These are phyloP conservation scores for Asbolus verrucosus DNA, from an alignment of 1,140 invertebrate species.

Conservation along the genomic window DNA sequence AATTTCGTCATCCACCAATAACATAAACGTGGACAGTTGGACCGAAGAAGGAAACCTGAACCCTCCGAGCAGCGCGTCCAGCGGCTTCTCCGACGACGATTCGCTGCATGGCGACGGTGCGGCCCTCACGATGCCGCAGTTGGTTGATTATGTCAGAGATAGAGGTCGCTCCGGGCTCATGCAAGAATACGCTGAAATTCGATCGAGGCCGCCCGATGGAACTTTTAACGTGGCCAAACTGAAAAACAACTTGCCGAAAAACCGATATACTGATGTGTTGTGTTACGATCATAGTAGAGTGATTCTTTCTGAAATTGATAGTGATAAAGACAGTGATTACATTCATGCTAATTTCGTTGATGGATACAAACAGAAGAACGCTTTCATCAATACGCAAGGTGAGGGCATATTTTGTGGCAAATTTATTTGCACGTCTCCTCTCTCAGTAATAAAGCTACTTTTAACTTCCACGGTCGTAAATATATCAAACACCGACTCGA, in stretches of 20 bases:
- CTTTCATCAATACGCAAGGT: conserved; percentile 98
- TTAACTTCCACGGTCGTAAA: too few relatives aligned
- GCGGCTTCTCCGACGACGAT: conserved; percentile 90
- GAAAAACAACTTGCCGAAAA: conserved; percentile 88
- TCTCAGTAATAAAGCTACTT: too few relatives aligned
- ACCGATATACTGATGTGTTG: conserved; percentile 95
- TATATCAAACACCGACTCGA: too few relatives aligned
- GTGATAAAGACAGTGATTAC: conserved; percentile 88
- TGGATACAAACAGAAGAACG: conserved; percentile 97
- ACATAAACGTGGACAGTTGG: conserved; percentile 60
- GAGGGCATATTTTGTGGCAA: too few relatives aligned
- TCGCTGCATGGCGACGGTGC: conserved; percentile 78
- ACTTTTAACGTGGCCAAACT: conserved; percentile 85
- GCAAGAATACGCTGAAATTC: conserved; percentile 88
- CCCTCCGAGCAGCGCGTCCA: conserved; percentile 82
- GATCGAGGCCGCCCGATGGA: conserved; percentile 83
- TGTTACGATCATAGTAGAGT: conserved; percentile 97
- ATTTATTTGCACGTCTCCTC: too few relatives aligned
- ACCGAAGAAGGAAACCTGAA: conserved; percentile 66
- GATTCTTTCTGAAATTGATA: conserved; percentile 78
- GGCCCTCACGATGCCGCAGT: conserved; percentile 75
- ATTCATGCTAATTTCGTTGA: conserved; percentile 99
- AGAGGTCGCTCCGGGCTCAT: conserved; percentile 83
- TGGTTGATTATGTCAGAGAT: conserved; percentile 80
- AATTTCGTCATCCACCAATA: conserved; percentile 59